phyloP scores from a whole-genome alignment of 92 coral and sea anemone genomes.

The Parazoanthus darwini region DNA sequence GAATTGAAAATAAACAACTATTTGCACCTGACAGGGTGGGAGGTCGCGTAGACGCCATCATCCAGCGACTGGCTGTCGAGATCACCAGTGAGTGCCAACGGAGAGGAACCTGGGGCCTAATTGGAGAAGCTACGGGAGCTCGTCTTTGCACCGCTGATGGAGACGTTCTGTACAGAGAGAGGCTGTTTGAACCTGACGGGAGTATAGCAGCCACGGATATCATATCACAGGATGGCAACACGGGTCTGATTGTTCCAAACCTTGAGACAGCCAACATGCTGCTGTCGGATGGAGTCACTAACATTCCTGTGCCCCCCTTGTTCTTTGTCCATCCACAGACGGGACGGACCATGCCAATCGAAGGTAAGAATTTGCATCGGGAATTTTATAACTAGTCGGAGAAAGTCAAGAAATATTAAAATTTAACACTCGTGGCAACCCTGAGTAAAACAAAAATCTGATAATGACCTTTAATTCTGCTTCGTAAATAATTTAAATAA shows the following conservation, averaged over 20 bases:
- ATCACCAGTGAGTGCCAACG: constrained; percentile 97
- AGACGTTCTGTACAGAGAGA: constrained; percentile 74
- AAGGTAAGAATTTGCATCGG: constrained; percentile 57
- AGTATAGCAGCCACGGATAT: constrained; percentile 76
- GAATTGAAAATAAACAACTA: neutral
- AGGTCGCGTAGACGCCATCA: constrained; percentile 87
- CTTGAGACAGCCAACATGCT: constrained; percentile 89
- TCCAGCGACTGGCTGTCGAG: constrained; percentile 89
- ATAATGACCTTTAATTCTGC: neutral
- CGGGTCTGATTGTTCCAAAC: constrained; percentile 87
- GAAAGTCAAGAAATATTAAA: no score
- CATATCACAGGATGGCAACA: constrained; percentile 69
- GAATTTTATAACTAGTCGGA: neutral
- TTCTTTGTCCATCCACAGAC: constrained; percentile 92
- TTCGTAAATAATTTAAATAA: no score
- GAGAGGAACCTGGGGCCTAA: constrained; percentile 92
- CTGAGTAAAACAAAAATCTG: neutral
- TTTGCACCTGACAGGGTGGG: constrained; percentile 59
- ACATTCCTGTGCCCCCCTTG: constrained; percentile 84
- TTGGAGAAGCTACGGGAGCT: constrained; percentile 92
- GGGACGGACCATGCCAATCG: constrained; percentile 94
- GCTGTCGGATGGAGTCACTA: constrained; percentile 87
- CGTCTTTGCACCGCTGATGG: constrained; percentile 89
- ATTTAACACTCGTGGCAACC: no score
- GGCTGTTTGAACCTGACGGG: constrained; percentile 79